Percentiles rank a stretch among this genome's conserved stretches.
phyloP scores from a whole-genome alignment of 2,797 vertebrate genomes.

The Pseudochirops corinnae region DNA sequence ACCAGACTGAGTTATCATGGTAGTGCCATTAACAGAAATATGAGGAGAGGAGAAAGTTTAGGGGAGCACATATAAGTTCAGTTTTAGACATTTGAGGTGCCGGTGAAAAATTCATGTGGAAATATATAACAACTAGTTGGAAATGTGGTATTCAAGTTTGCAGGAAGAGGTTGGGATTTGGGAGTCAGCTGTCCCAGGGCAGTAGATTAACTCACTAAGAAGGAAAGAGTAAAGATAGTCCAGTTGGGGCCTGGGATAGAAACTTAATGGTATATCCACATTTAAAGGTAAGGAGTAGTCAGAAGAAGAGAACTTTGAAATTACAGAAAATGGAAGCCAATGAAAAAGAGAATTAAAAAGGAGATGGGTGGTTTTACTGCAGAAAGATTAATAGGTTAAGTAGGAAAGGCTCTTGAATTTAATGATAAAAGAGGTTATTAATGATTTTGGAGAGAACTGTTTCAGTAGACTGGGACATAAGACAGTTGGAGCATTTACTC shows the following conservation, averaged over 20 bases:
- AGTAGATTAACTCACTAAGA: neutral
- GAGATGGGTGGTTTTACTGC: neutral
- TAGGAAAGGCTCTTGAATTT: neutral
- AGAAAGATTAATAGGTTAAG: neutral
- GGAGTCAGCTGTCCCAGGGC: neutral
- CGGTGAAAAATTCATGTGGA: neutral
- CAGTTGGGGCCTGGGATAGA: neutral
- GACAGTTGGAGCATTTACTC: neutral
- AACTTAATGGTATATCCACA: neutral
- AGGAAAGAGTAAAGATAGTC: neutral
- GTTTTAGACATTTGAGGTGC: neutral
- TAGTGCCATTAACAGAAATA: neutral
- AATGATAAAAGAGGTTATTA: neutral
- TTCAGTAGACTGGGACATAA: neutral
- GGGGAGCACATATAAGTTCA: neutral
- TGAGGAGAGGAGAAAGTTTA: neutral
- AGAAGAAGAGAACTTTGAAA: neutral
- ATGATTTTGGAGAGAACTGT: neutral
- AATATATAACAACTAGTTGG: neutral
- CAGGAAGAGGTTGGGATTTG: neutral
- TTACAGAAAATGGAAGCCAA: neutral
- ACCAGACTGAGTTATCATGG: neutral
- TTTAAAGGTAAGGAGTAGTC: neutral
- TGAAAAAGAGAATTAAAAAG: neutral
- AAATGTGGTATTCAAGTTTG: neutral